These are phyloP conservation scores for Tursiops truncatus DNA, from an alignment of 2,113 vertebrate genomes.

Conservation along the genomic window DNA sequence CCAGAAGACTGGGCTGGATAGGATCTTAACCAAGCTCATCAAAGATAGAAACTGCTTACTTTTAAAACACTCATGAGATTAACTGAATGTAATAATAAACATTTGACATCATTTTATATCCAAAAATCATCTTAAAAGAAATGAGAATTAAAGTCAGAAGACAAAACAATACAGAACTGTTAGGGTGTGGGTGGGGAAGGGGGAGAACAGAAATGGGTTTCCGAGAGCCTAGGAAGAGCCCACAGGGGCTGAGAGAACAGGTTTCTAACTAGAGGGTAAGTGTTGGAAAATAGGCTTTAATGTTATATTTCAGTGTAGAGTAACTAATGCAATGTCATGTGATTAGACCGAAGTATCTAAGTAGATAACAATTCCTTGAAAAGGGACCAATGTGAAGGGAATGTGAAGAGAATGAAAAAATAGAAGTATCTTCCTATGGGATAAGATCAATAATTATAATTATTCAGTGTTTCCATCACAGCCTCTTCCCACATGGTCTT, in stretches of 20 bases:
- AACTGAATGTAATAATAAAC: not conserved
- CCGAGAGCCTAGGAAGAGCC: not conserved
- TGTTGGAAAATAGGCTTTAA: fast-evolving
- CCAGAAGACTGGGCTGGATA: not conserved
- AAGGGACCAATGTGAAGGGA: not conserved
- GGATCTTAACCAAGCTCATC: not conserved
- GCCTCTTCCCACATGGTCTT: fast-evolving
- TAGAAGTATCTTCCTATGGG: not conserved
- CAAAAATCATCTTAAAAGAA: not conserved
- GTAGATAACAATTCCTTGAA: not conserved
- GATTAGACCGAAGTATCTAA: not conserved
- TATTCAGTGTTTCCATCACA: not conserved
- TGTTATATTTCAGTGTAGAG: fast-evolving
- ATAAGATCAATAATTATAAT: not conserved
- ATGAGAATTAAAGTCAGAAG: not conserved
- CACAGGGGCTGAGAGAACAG: fast-evolving
- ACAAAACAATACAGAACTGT: not conserved
- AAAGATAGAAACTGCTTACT: not conserved
- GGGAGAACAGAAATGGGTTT: fast-evolving
- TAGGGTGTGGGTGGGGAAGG: fast-evolving
- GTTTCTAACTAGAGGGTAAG: fast-evolving
- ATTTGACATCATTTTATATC: not conserved
- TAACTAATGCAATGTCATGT: too few relatives aligned
- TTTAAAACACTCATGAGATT: not conserved
- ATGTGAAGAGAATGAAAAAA: not conserved